Evolutionary conservation across 2,888 invertebrate genomes (phyloP).

Genomic region (Dasysyrphus albostriatus): DNA sequence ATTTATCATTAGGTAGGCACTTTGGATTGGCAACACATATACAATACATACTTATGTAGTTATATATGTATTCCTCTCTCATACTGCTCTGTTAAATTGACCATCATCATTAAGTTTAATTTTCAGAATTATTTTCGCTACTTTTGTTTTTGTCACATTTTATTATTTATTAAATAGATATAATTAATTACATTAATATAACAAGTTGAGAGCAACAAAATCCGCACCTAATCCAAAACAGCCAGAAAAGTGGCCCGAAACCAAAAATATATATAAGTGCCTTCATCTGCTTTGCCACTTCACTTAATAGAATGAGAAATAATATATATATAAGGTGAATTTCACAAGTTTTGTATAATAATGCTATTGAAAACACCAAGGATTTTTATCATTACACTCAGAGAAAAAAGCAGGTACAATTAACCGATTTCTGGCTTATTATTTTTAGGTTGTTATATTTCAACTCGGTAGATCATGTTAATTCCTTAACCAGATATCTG

Average conservation of each 20-base stretch:
- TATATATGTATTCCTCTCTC: not conserved
- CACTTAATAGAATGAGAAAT: conserved; percentile 20
- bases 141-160: conserved; percentile 78
- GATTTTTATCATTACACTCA: too few species aligned
- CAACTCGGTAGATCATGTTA: too few species aligned
- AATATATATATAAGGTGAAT: not conserved
- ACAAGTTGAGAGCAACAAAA: not conserved
- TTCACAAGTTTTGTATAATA: not conserved
- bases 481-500: too few species aligned
- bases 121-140: conserved; percentile 76
- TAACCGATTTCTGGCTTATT: too few species aligned
- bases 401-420: too few species aligned
- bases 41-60: too few species aligned
- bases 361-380: too few species aligned
- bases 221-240: conserved; percentile 24
- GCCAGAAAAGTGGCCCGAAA: conserved; percentile 62
- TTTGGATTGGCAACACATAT: not conserved
- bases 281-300: conserved; percentile 49
- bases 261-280: conserved; percentile 39
- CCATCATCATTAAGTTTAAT: conserved; percentile 76
- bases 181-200: conserved; percentile 78
- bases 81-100: conserved; percentile 62
- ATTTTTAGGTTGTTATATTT: too few species aligned
- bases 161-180: conserved; percentile 74
- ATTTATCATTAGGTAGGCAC: conserved; percentile 26